Evolutionary conservation across 2,113 vertebrate genomes (phyloP).

Genomic region (Vicugna pacos): DNA sequence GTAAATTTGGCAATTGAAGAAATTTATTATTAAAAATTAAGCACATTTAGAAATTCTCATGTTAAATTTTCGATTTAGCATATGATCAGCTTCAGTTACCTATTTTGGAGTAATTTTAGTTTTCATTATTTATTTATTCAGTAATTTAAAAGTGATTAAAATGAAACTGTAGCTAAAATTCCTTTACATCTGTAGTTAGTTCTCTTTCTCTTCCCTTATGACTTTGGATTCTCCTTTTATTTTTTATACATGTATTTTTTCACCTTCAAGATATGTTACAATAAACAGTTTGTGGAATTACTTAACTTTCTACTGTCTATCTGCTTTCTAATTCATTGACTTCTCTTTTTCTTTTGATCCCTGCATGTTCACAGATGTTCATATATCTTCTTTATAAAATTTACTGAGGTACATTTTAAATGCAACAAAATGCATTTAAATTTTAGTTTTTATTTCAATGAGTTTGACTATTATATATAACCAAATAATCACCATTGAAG

Average conservation of each 20-base stretch:
- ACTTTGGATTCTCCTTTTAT: neutral
- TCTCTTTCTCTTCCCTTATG: neutral
- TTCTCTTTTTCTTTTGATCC: neutral
- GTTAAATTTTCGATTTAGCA: neutral
- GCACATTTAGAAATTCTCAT: neutral
- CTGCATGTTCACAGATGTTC: neutral
- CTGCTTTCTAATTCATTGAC: neutral
- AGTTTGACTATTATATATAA: neutral
- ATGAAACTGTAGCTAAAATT: neutral
- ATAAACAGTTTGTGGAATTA: neutral
- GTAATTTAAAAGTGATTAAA: neutral
- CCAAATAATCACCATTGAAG: neutral
- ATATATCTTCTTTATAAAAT: neutral
- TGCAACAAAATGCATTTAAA: neutral
- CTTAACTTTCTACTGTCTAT: neutral
- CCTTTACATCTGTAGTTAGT: neutral
- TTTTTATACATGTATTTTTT: neutral
- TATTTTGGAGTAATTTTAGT: neutral
- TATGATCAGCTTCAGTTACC: neutral
- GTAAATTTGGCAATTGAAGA: neutral
- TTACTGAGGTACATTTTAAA: neutral
- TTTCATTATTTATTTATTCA: neutral
- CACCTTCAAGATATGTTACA: neutral
- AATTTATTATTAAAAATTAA: neutral
- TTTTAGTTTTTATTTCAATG: neutral